These are phyloP conservation scores for pig (Sus scrofa) DNA, from an alignment of 2,113 vertebrate species.

Conservation along the genomic window T2T-Sscrofa CM000814.6:120916501-120917000, in stretches of 20 bases:
- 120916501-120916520: background rate
- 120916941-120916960: background rate
- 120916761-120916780: background rate
- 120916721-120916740: background rate
- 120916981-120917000: background rate
- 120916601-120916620: background rate
- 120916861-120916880: background rate
- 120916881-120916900: background rate
- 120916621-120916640: constrained; percentile 8
- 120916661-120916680: background rate
- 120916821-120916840: background rate
- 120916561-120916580: background rate
- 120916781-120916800: background rate
- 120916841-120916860: background rate
- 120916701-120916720: background rate
- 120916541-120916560: background rate
- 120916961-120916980: background rate
- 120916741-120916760: background rate
- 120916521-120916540: constrained; percentile 2
- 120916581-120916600: background rate
- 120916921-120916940: background rate
- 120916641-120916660: background rate
- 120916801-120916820: background rate
- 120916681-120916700: background rate
- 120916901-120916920: background rate